These are phyloP conservation scores for Seladonia tumulorum DNA, from an alignment of 2,888 invertebrate species.

Conservation along the genomic window DNA sequence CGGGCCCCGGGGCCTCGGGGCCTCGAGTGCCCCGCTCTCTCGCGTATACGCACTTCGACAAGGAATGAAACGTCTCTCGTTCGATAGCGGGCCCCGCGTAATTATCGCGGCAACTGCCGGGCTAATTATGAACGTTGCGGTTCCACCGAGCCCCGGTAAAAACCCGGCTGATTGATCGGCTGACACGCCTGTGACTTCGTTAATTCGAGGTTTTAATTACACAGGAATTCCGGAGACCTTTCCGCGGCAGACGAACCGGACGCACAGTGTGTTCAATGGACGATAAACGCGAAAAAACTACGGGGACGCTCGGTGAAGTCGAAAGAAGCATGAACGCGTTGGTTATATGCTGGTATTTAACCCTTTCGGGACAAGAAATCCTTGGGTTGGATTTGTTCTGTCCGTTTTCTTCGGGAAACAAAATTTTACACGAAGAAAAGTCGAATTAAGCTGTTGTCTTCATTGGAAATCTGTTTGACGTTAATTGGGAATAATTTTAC, in stretches of 20 bases:
- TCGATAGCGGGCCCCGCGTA: slow-evolving; percentile 6
- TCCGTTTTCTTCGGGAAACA: not conserved
- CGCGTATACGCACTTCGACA: not conserved
- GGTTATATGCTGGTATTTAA: not conserved
- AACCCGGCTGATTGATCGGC: slow-evolving; percentile 45
- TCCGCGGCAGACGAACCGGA: not conserved
- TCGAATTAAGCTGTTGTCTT: not conserved
- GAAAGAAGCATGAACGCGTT: slow-evolving; percentile 1
- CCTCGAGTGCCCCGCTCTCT: not conserved
- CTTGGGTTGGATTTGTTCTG: not conserved
- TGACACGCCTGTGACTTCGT: slow-evolving; percentile 44
- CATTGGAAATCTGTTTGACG: too few relatives aligned
- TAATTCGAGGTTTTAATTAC: slow-evolving; percentile 51
- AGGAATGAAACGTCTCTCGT: slow-evolving; percentile 30
- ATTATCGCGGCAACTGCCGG: slow-evolving; percentile 33
- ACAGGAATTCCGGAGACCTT: slow-evolving; percentile 17
- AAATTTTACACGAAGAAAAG: not conserved
- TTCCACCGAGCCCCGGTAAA: slow-evolving; percentile 10
- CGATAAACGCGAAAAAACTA: not conserved
- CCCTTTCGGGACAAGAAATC: not conserved
- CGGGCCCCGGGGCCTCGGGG: not conserved
- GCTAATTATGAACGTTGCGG: slow-evolving; percentile 40
- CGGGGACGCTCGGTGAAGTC: not conserved
- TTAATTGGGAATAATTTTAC: too few relatives aligned
- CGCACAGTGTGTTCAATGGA: not conserved